These are phyloP conservation scores for Hippocampus barbouri DNA, from an alignment of 2,113 vertebrate species.

Conservation along the genomic window DNA sequence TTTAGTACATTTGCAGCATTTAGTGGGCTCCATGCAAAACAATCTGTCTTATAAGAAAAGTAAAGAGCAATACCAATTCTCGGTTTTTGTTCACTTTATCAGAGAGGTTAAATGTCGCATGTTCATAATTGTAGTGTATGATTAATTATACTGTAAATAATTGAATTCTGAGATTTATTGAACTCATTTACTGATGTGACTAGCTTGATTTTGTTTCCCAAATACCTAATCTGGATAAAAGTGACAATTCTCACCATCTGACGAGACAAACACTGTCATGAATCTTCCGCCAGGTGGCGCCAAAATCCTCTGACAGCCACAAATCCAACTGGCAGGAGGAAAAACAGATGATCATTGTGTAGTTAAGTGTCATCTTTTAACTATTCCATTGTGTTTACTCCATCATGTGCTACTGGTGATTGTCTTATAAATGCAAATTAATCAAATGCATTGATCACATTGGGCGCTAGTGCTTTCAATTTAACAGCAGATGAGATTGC, in stretches of 20 bases:
- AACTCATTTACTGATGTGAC: background rate
- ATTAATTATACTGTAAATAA: background rate
- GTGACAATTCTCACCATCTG: constrained; percentile 82
- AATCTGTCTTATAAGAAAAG: background rate
- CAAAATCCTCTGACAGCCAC: constrained; percentile 89
- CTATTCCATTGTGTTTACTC: background rate
- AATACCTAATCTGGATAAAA: background rate
- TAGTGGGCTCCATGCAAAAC: background rate
- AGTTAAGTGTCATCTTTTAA: constrained; percentile 1
- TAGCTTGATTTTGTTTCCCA: background rate
- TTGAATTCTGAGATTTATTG: background rate
- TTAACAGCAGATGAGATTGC: constrained; percentile 40
- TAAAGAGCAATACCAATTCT: background rate
- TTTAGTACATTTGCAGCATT: background rate
- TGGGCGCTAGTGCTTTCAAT: background rate
- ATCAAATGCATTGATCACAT: background rate
- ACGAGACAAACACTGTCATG: constrained; percentile 84
- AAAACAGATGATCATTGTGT: constrained; percentile 6
- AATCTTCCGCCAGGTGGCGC: constrained; percentile 83
- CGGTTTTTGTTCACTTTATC: background rate
- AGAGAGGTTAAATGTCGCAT: background rate
- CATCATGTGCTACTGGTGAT: background rate
- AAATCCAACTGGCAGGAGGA: constrained; percentile 48
- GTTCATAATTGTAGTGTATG: background rate
- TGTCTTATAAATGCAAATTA: background rate